phyloP scores from a whole-genome alignment of 2,888 invertebrate genomes.

The Drosophila paranaensis region DNA sequence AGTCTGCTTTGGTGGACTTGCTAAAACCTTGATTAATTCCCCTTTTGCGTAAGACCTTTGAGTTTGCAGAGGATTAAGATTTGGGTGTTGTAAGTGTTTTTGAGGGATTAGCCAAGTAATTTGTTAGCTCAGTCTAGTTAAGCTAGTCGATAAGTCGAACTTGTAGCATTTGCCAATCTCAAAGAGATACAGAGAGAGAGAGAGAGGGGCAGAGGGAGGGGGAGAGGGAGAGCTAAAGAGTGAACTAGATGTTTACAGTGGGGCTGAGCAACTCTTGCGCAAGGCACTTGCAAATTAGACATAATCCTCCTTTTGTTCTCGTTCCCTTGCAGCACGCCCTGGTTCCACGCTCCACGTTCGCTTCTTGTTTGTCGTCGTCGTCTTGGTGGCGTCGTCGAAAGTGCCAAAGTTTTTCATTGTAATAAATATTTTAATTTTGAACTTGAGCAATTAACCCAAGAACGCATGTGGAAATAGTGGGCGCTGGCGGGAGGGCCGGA shows the following conservation, averaged over 20 bases:
- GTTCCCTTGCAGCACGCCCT: background rate
- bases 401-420: conserved; percentile 79
- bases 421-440: conserved; percentile 79
- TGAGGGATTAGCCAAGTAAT: conserved; percentile 42
- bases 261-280: background rate
- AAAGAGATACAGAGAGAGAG: background rate
- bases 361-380: conserved; percentile 47
- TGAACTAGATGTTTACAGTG: conserved; percentile 10
- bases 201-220: no score
- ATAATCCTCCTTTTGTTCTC: conserved; percentile 40
- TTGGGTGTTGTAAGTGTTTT: conserved; percentile 35
- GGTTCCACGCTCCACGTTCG: background rate
- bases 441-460: conserved; percentile 78
- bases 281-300: conserved; percentile 45
- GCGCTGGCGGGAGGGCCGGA: background rate
- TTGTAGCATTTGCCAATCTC: conserved; percentile 10
- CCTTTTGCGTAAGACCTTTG: conserved; percentile 5
- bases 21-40: conserved; percentile 8
- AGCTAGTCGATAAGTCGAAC: conserved; percentile 28
- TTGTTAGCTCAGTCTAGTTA: conserved; percentile 28
- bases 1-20: conserved; percentile 1
- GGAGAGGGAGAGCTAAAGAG: background rate
- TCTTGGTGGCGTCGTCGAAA: conserved; percentile 76
- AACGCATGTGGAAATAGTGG: conserved; percentile 69
- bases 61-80: conserved; percentile 28